These are phyloP conservation scores for Troides helena DNA, from an alignment of 2,888 invertebrate species.

Conservation along the genomic window DNA sequence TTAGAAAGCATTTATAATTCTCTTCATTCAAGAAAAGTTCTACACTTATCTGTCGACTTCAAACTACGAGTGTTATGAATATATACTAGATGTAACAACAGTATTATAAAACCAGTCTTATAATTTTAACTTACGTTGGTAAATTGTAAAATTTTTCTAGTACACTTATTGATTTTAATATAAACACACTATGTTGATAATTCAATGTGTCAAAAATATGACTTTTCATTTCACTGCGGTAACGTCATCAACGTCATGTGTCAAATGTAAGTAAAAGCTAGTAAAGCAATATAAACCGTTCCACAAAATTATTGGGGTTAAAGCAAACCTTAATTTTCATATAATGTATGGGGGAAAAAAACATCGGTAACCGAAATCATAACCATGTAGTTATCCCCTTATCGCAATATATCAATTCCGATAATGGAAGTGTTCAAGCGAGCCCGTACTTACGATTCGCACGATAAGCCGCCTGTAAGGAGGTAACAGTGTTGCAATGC, in stretches of 20 bases:
- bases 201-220: not conserved
- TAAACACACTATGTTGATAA: not conserved
- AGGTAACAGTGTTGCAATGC: conserved; percentile 10
- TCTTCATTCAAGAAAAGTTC: no score
- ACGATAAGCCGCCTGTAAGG: conserved; percentile 37
- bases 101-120: no score
- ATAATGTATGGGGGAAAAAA: not conserved
- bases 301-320: not conserved
- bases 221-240: not conserved
- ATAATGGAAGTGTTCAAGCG: conserved; percentile 51
- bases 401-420: conserved; percentile 51
- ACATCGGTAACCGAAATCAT: conserved; percentile 38
- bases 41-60: no score
- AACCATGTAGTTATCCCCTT: conserved; percentile 43
- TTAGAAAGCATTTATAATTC: no score
- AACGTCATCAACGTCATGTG: not conserved
- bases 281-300: no score
- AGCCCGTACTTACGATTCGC: conserved; percentile 43
- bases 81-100: no score
- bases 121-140: no score
- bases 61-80: no score
- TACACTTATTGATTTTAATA: not conserved
- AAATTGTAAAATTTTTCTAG: not conserved
- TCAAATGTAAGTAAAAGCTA: no score
- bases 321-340: not conserved